These are phyloP conservation scores for roundworm (Caenorhabditis elegans) DNA, from an alignment of 1,140 invertebrate species.

Conservation along the genomic window WBcel235 BX284605.5:5451501-5452000, in stretches of 20 bases:
- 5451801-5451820: constrained; percentile 80
- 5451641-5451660: constrained; percentile 60
- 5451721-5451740: constrained; percentile 86
- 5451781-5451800: neutral
- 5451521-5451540: neutral
- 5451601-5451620: constrained; percentile 66
- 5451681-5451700: constrained; percentile 92
- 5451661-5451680: constrained; percentile 68
- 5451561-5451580: neutral
- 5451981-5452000: no score
- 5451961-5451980: neutral
- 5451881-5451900: constrained; percentile 65
- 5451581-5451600: constrained; percentile 58
- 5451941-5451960: constrained; percentile 29
- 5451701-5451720: constrained; percentile 83
- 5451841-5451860: constrained; percentile 68
- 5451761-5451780: neutral
- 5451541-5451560: constrained; percentile 21
- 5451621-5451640: constrained; percentile 62
- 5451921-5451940: constrained; percentile 62
- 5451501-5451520: no score
- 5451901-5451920: constrained; percentile 58
- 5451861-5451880: constrained; percentile 62
- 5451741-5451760: constrained; percentile 90
- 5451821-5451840: constrained; percentile 74